Conservation (phyloP, 2,797 vertebrate species). For the Mallotus villosus region DNA sequence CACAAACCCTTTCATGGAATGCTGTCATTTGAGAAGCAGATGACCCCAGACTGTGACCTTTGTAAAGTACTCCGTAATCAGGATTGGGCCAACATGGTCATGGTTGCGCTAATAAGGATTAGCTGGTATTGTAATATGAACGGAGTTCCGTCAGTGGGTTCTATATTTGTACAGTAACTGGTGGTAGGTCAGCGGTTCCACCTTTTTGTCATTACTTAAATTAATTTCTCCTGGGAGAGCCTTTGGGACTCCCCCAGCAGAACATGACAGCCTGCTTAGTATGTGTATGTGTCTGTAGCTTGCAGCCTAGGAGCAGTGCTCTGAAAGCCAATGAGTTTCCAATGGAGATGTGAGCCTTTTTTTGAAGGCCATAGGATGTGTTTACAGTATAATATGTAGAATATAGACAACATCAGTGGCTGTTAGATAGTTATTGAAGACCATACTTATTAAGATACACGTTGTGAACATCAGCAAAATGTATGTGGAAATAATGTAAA, state of each 20-base stretch:
- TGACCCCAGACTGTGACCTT: neutral
- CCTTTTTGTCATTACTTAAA: conserved; percentile 33
- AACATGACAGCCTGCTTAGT: conserved; percentile 12
- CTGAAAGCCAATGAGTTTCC: conserved; percentile 23
- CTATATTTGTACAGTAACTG: conserved; percentile 19
- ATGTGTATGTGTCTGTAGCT: conserved; percentile 17
- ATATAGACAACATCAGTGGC: no score
- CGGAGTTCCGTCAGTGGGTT: neutral
- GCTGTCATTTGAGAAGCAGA: neutral
- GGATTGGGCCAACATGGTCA: neutral
- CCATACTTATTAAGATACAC: no score
- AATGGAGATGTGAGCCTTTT: neutral
- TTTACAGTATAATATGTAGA: no score
- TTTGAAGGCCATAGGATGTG: no score
- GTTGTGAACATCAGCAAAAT: no score
- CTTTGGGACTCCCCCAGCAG: conserved; percentile 4
- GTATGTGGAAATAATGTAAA: no score
- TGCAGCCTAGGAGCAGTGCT: conserved; percentile 11
- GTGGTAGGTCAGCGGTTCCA: conserved; percentile 13
- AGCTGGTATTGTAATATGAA: conserved; percentile 1
- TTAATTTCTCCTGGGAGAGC: conserved; percentile 17
- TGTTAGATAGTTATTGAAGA: no score
- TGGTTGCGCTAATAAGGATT: neutral
- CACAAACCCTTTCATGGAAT: neutral
- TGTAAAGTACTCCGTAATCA: neutral